Evolutionary conservation across 2,888 invertebrate species (phyloP), one percentile per base, ranked within the genome.

Genomic region (Eupithecia pulchellata): DNA sequence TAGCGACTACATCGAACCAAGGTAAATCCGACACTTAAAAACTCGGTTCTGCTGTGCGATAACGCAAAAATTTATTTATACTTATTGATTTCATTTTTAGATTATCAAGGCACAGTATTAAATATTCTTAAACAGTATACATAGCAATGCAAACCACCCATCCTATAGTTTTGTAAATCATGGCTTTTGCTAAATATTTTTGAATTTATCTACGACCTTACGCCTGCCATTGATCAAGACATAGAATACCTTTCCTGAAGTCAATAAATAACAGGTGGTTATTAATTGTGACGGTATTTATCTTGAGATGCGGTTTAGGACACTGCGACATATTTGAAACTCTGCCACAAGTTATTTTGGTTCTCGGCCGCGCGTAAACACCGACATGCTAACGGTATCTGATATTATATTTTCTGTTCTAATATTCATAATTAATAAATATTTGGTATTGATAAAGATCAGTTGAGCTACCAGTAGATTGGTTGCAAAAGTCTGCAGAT

Each of bases 251-350:
- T 57, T 57, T 27, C 11, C 13, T 52, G 25, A 52, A 25, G 52
- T 52, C 58, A 14, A 66, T 72, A 61, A 68, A 68, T 65, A 64
- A 62, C 62, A 84, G 80, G 82, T 83, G 78, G 64, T 30, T 78
- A 82, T 83, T 83, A 82, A 82, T 81, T 83, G 79, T 84, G 85
- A 85, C 84, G 86, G 82, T 82, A 81, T 87, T 86, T 85, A 78
- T 84, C 84, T 78, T 80, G 81, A 86, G 86, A 87, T 88, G 85
- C 83, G 86, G 86, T 88, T 89, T 89, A 85, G 87, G 89, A 88
- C 88, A 87, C 85, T 77, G 88, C 89, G 92, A 93, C 94, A 93
- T 94, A 93, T 93, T 93, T 94, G 94, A 94, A 92, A 86, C 93
- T 85, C 86, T 93, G 94, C 94, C 94, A 94, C 89, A 77, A 84